These are phyloP conservation scores for Melanogrammus aeglefinus DNA, from an alignment of 2,797 vertebrate species.

Conservation along the genomic window DNA sequence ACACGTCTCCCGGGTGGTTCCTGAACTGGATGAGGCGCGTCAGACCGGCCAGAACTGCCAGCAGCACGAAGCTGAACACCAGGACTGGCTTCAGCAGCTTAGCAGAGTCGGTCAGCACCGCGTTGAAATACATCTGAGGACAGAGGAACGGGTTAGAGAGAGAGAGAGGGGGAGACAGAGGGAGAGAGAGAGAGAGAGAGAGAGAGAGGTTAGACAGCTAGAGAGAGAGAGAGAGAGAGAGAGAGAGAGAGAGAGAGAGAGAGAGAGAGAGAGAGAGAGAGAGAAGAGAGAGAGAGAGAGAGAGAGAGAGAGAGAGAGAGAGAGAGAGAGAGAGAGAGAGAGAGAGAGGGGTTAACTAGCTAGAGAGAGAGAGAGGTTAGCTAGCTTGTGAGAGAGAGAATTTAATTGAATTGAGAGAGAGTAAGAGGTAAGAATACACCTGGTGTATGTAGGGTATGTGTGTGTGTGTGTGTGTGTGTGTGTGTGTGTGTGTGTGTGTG, in stretches of 20 bases:
- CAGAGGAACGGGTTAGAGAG: slow-evolving; percentile 11
- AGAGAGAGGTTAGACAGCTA: background rate
- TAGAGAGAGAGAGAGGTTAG: no score
- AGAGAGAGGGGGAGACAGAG: no score
- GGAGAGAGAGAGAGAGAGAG: background rate
- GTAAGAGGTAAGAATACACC: no score
- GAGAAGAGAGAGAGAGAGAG: background rate
- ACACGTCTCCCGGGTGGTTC: slow-evolving; percentile 92
- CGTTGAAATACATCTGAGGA: slow-evolving; percentile 94
- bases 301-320: background rate
- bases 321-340: no score
- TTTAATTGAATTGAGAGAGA: no score
- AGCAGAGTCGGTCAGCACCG: slow-evolving; percentile 89
- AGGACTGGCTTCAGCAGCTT: slow-evolving; percentile 92
- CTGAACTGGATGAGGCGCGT: slow-evolving; percentile 92
- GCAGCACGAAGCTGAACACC: slow-evolving; percentile 91
- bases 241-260: slow-evolving; percentile 28
- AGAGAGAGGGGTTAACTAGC: no score
- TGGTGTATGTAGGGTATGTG: slow-evolving; percentile 8
- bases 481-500: slow-evolving; percentile 10
- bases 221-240: background rate
- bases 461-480: slow-evolving; percentile 15
- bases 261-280: slow-evolving; percentile 14
- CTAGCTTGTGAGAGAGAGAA: no score
- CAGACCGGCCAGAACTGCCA: slow-evolving; percentile 88